These are phyloP conservation scores for Bursaphelenchus mucronatus DNA, from an alignment of 1,140 invertebrate genomes.

Conservation along the genomic window DNA sequence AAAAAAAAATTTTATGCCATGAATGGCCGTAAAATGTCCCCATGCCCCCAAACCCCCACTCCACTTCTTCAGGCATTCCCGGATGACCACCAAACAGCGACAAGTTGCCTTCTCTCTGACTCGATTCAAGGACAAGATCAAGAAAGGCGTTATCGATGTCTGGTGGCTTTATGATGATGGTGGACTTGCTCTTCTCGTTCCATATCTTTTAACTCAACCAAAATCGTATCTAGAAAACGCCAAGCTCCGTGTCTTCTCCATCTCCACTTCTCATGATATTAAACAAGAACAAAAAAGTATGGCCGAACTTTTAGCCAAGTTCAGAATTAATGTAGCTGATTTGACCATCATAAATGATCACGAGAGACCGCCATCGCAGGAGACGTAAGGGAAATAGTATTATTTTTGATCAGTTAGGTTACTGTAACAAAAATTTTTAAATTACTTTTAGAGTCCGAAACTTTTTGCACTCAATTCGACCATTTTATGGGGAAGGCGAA, in stretches of 20 bases:
- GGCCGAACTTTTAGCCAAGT: conserved; percentile 88
- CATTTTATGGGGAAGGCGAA: conserved; percentile 35
- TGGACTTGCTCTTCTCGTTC: conserved; percentile 63
- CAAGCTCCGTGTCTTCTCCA: conserved; percentile 42
- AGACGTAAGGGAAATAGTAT: conserved; percentile 59
- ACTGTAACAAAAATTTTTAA: conserved; percentile 5
- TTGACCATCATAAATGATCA: conserved; percentile 79
- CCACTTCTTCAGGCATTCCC: neutral
- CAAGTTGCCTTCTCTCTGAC: conserved; percentile 29
- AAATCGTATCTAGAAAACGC: conserved; percentile 40
- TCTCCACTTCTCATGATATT: conserved; percentile 70
- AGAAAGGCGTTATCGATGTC: conserved; percentile 70
- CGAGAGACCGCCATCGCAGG: conserved; percentile 65
- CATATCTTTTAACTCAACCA: conserved; percentile 33
- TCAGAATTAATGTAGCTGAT: conserved; percentile 90
- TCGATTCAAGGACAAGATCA: neutral
- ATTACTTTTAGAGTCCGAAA: conserved; percentile 37
- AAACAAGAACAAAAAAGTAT: conserved; percentile 85
- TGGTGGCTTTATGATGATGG: conserved; percentile 96
- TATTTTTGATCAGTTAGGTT: too few relatives aligned
- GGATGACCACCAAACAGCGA: conserved; percentile 10
- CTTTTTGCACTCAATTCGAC: conserved; percentile 39
- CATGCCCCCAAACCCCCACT: conserved; percentile 7
- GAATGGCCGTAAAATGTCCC: neutral
- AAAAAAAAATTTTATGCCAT: too few relatives aligned